These are phyloP conservation scores for Dissostichus mawsoni DNA, from an alignment of 2,113 vertebrate species.

Conservation along the genomic window DNA sequence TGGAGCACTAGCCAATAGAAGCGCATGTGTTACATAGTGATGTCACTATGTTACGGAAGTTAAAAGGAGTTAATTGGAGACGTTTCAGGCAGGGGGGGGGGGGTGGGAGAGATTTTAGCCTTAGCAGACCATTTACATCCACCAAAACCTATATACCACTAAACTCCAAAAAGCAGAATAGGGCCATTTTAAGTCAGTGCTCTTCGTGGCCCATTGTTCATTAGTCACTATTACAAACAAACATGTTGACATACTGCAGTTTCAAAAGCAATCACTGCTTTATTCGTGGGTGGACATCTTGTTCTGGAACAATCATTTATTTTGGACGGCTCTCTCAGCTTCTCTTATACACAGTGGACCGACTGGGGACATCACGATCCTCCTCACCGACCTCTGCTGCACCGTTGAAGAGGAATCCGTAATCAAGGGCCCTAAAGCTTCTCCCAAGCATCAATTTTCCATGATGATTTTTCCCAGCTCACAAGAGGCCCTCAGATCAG, in stretches of 20 bases:
- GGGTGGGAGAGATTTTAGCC: no score
- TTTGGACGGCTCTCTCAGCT: not conserved
- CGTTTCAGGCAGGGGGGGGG: no score
- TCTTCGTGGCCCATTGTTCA: not conserved
- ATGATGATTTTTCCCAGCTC: constrained; percentile 45
- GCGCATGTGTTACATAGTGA: no score
- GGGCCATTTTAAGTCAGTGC: no score
- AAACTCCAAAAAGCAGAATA: no score
- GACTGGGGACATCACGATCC: constrained; percentile 11
- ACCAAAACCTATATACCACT: no score
- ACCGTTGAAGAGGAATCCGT: constrained; percentile 14
- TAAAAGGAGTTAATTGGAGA: no score
- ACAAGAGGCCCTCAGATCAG: constrained; percentile 60
- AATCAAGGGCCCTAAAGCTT: constrained; percentile 55
- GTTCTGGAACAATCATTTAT: constrained; percentile 11
- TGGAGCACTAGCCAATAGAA: no score
- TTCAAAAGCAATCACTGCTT: not conserved
- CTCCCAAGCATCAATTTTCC: constrained; percentile 56
- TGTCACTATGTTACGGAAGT: no score
- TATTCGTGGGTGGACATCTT: not conserved
- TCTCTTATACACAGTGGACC: constrained; percentile 13
- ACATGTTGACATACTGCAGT: not conserved
- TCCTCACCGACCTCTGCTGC: constrained; percentile 25
- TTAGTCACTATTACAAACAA: not conserved
- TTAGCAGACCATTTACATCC: no score